A percentile compares a stretch with the other conserved stretches of the same genome.
Evolutionary conservation across 2,113 vertebrate genomes (phyloP).

Genomic region (Eonycteris spelaea): DNA sequence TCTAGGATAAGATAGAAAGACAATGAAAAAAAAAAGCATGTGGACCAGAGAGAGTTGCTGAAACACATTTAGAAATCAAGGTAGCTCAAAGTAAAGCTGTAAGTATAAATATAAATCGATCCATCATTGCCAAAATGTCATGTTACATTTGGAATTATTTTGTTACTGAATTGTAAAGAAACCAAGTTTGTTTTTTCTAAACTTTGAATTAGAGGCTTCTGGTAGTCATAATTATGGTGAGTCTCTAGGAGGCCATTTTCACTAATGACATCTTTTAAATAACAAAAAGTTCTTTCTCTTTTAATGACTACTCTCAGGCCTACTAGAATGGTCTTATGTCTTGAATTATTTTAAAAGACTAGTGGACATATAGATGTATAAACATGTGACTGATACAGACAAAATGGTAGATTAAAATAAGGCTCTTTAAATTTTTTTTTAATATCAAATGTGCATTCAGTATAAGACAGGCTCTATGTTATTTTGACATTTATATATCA

Average conservation of each 20-base stretch:
- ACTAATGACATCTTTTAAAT: constrained; percentile 35
- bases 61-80: constrained; percentile 10
- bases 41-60: constrained; percentile 27
- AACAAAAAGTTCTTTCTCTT: background rate
- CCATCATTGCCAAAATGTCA: constrained; percentile 17
- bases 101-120: background rate
- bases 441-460: background rate
- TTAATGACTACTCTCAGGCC: background rate
- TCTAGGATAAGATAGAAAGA: constrained; percentile 6
- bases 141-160: background rate
- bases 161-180: constrained; percentile 22
- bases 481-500: background rate
- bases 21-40: constrained; percentile 35
- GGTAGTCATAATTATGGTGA: background rate
- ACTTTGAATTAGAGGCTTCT: background rate
- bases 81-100: background rate
- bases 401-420: background rate
- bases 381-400: background rate
- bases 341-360: background rate
- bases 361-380: background rate
- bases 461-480: background rate
- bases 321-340: background rate
- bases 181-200: background rate
- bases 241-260: background rate
- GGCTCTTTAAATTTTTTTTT: background rate